Base-by-base conservation (phyloP, 1,140 invertebrate species). In the Hydropsyche tenuis region DNA sequence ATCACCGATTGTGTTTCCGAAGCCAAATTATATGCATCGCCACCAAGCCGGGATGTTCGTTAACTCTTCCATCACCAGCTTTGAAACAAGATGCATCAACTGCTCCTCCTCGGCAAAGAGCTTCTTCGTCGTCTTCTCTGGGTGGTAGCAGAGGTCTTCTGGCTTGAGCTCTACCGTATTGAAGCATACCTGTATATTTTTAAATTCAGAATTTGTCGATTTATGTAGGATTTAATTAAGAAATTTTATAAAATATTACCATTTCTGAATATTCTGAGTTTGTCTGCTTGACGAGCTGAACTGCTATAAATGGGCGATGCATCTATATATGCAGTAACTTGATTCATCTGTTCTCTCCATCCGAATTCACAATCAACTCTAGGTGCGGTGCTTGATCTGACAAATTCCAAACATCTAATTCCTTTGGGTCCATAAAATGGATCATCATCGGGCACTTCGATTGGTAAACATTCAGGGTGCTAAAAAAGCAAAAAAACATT, bases 291-390 rank as follows among this genome's bases (percentile, higher is more conserved):
- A 51, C 90, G 87, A 14, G 91, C 88, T 51, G 90, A 93, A 81
- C 92, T 97, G 51, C 95, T 95, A 81, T 99, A 99, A 7, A 99
- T 89, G 25, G 92, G 92, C 0, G 96, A 98, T 1, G 89, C 96
- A 80, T 99, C 97, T 16, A 99, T 88, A 79, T 89, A 99, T 2
- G 94, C 91, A 0, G 96, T 97, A 12, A 96, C 89, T 81, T 94
- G 92, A 76, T 92, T 90, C 43, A 92, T 87, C 81, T 93, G 92
- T 76, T 93, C 91, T 1, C 92, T 82, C 81, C 89, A 89, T 1
- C 91, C 91, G 4, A 93, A 84, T 14, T 89, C 86, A 76, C 91
- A 93, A 78, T 90, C 87, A 22, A 91, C 87, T 3, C 88, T 85
- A 18, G 91, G 90, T 0, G 91, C 90, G 0, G 91, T 88, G 3